phyloP scores from a whole-genome alignment of 2,113 vertebrate species.

The Lynx canadensis region DNA sequence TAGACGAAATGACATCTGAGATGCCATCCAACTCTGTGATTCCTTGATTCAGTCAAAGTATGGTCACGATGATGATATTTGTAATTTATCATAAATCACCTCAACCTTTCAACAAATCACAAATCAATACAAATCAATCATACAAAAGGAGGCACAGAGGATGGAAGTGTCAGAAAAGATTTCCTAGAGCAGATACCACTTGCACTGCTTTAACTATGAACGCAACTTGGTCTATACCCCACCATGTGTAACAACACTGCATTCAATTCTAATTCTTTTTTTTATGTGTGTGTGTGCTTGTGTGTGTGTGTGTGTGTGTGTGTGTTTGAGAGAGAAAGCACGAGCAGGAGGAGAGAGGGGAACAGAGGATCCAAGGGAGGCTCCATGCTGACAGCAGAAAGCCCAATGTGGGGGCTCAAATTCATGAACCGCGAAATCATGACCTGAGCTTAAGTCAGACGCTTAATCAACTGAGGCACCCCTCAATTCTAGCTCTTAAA shows the following conservation, averaged over 20 bases:
- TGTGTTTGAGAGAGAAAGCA: no score
- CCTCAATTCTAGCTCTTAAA: background rate
- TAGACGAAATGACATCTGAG: background rate
- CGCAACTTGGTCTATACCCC: background rate
- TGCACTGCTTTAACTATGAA: constrained; percentile 1
- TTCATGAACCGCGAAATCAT: no score
- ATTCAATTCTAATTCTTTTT: constrained; percentile 17
- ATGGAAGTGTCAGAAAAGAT: background rate
- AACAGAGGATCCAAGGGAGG: no score
- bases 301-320: no score
- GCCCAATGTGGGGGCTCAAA: no score
- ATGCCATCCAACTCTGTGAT: background rate
- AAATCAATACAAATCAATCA: background rate
- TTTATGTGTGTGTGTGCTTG: no score
- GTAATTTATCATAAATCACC: constrained; percentile 27
- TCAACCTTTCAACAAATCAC: constrained; percentile 12
- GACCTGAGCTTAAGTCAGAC: no score
- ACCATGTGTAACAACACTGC: background rate
- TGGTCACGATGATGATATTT: background rate
- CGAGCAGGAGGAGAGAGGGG: no score
- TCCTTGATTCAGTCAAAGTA: background rate
- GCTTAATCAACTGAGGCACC: no score
- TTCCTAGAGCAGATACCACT: background rate
- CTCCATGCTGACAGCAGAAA: no score
- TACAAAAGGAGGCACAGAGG: background rate